These are phyloP conservation scores for Crematogaster levior DNA, from an alignment of 2,888 invertebrate species.

Conservation along the genomic window DNA sequence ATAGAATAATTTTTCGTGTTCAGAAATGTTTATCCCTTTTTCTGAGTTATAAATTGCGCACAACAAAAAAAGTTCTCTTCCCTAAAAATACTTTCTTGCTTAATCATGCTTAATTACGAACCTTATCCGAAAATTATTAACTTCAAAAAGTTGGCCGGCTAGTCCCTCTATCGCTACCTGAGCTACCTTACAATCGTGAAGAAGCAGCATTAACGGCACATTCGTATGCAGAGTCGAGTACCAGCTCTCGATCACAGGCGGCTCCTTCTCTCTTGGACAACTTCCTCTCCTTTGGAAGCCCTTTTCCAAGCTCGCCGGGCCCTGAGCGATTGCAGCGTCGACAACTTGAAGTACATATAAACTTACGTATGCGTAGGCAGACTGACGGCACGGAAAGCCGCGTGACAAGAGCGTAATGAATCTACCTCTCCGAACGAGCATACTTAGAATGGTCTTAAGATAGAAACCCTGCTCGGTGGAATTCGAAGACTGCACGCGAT, in stretches of 20 bases:
- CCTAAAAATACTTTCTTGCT: not conserved
- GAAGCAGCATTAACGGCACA: slow-evolving; percentile 54
- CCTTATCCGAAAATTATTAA: slow-evolving; percentile 26
- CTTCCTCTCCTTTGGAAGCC: slow-evolving; percentile 43
- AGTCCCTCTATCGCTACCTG: slow-evolving; percentile 40
- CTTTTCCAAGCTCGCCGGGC: slow-evolving; percentile 60
- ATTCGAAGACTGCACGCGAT: slow-evolving; percentile 40
- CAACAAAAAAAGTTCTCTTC: not conserved
- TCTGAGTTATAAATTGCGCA: not conserved
- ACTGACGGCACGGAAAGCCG: slow-evolving; percentile 8
- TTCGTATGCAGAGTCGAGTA: slow-evolving; percentile 65
- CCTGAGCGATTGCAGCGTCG: slow-evolving; percentile 64
- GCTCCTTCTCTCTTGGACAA: slow-evolving; percentile 55
- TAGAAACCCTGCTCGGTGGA: slow-evolving; percentile 7
- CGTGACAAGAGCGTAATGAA: slow-evolving; percentile 51
- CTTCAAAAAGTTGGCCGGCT: slow-evolving; percentile 27
- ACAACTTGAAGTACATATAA: slow-evolving; percentile 44
- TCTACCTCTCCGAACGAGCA: slow-evolving; percentile 27
- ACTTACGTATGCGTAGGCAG: slow-evolving; percentile 38
- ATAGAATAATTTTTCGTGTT: not conserved
- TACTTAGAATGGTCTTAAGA: slow-evolving; percentile 25
- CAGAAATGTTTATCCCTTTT: not conserved
- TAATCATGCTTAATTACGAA: not conserved
- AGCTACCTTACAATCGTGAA: slow-evolving; percentile 55
- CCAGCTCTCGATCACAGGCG: slow-evolving; percentile 55